Evolutionary conservation across 2,113 vertebrate species (phyloP).

Genomic region (Coptodon bakossiorum): DNA sequence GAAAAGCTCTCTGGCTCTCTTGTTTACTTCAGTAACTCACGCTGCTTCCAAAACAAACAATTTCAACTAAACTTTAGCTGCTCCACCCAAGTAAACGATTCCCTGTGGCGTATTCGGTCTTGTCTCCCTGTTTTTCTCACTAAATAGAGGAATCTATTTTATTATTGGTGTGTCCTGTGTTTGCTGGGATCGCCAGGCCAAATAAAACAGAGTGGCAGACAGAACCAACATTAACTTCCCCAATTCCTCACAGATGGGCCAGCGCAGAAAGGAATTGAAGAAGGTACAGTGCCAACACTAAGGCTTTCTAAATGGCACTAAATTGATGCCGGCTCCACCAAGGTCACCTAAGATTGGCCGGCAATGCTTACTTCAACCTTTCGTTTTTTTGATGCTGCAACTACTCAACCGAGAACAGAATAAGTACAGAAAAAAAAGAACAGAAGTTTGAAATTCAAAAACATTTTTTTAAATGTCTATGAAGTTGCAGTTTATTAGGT

Average conservation of each 20-base stretch:
- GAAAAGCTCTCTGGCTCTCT: neutral
- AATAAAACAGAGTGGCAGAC: constrained; percentile 58
- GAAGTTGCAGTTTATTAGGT: neutral
- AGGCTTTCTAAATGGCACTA: constrained; percentile 39
- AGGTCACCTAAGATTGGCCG: constrained; percentile 11
- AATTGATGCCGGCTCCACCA: constrained; percentile 52
- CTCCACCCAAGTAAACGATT: constrained; percentile 35
- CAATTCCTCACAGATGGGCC: constrained; percentile 16
- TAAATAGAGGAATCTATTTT: constrained; percentile 42
- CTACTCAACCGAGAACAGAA: neutral
- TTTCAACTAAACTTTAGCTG: neutral
- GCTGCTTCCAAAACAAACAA: constrained; percentile 14
- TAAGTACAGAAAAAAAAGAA: neutral
- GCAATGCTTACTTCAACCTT: neutral
- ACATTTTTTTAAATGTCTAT: neutral
- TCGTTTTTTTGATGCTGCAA: neutral
- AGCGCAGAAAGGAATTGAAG: neutral
- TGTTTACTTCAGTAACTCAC: neutral
- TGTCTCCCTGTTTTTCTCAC: constrained; percentile 12
- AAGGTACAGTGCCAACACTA: constrained; percentile 13
- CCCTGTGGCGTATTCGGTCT: constrained; percentile 17
- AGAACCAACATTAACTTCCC: constrained; percentile 53
- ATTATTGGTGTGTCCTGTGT: constrained; percentile 31
- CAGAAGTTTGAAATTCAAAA: neutral
- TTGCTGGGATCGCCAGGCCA: constrained; percentile 17